Percentiles rank a stretch among this genome's conserved stretches.
These are phyloP conservation scores for Theocolax elegans DNA, from an alignment of 1,140 invertebrate genomes.

Conservation along the genomic window DNA sequence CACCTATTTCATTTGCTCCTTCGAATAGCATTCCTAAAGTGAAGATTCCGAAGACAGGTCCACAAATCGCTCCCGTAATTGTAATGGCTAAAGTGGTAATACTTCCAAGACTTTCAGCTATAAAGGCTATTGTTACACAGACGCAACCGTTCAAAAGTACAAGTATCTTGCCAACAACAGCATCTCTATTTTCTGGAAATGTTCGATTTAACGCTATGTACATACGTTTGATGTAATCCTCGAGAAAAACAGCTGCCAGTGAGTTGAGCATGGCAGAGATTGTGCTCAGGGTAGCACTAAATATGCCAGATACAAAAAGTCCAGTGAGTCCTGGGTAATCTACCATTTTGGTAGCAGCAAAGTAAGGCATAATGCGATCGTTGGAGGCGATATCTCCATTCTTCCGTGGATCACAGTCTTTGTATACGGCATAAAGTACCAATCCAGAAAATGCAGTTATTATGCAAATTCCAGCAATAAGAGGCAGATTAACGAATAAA, in stretches of 20 bases:
- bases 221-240: constrained; percentile 79
- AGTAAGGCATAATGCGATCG: constrained; percentile 65
- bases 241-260: constrained; percentile 84
- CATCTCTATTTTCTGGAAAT: constrained; percentile 61
- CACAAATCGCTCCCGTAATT: constrained; percentile 82
- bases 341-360: constrained; percentile 80
- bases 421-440: constrained; percentile 80
- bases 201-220: constrained; percentile 44
- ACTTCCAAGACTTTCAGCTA: constrained; percentile 77
- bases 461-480: constrained; percentile 72
- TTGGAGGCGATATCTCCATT: constrained; percentile 66
- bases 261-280: constrained; percentile 89
- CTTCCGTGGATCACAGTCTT: constrained; percentile 79
- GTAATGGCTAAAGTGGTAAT: constrained; percentile 79
- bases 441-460: constrained; percentile 80
- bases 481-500: constrained; percentile 75
- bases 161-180: constrained; percentile 68
- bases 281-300: constrained; percentile 84
- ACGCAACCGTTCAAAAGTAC: constrained; percentile 78
- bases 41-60: constrained; percentile 82
- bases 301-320: constrained; percentile 71
- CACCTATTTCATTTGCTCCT: constrained; percentile 78
- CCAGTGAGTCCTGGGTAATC: constrained; percentile 75
- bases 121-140: constrained; percentile 78
- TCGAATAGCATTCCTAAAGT: constrained; percentile 81